Evolutionary conservation across 1,140 invertebrate species (phyloP).

Genomic region (Tetramorium simillimum): DNA sequence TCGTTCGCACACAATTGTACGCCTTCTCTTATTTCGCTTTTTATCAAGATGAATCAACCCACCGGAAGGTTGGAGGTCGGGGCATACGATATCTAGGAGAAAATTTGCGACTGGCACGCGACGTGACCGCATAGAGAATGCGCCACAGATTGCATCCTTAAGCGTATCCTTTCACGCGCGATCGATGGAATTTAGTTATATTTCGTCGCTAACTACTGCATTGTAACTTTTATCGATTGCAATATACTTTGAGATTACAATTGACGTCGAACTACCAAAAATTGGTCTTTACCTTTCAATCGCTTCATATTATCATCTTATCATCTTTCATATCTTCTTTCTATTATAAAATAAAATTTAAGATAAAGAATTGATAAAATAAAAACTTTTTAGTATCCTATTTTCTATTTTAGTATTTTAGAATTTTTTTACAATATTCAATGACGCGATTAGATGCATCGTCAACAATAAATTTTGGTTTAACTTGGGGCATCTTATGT

Average conservation of each 20-base stretch:
- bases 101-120: slow-evolving; percentile 70
- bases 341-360: not conserved
- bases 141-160: slow-evolving; percentile 29
- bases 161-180: slow-evolving; percentile 30
- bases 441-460: too few species aligned
- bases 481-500: too few species aligned
- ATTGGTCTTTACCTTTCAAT: not conserved
- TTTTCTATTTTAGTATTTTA: too few species aligned
- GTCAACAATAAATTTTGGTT: too few species aligned
- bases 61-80: slow-evolving; percentile 60
- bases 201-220: slow-evolving; percentile 16
- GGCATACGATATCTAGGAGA: slow-evolving; percentile 52
- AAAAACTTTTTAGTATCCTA: not conserved
- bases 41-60: slow-evolving; percentile 61
- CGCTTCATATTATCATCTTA: not conserved
- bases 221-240: slow-evolving; percentile 36
- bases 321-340: too few species aligned
- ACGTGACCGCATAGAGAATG: slow-evolving; percentile 54
- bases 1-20: not conserved
- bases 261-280: not conserved
- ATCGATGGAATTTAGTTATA: slow-evolving; percentile 56
- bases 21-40: slow-evolving; percentile 30
- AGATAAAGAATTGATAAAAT: not conserved
- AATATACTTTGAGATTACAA: not conserved
- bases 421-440: too few species aligned